Percentiles rank a stretch among this genome's conserved stretches.
These are phyloP conservation scores for Coleophora deauratella DNA, from an alignment of 2,888 invertebrate species.

Conservation along the genomic window DNA sequence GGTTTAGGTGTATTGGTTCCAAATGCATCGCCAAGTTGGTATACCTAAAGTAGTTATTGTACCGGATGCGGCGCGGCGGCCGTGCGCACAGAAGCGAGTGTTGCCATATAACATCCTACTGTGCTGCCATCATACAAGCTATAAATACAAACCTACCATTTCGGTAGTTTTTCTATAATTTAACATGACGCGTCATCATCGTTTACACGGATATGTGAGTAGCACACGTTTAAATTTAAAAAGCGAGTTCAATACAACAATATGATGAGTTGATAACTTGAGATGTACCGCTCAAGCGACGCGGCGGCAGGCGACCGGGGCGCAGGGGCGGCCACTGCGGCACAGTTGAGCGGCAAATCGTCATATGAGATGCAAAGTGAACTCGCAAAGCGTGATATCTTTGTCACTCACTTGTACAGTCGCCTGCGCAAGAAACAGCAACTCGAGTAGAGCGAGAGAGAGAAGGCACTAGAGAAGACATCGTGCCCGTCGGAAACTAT, in stretches of 20 bases:
- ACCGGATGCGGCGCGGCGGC: constrained; percentile 38
- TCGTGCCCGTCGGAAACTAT: constrained; percentile 18
- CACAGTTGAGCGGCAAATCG: no score
- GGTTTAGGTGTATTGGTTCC: not conserved
- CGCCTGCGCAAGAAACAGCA: constrained; percentile 18
- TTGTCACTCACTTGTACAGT: constrained; percentile 17
- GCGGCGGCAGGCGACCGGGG: no score
- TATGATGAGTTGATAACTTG: no score
- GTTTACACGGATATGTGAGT: constrained; percentile 7
- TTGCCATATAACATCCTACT: constrained; percentile 29
- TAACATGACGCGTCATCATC: not conserved
- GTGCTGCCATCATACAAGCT: constrained; percentile 29
- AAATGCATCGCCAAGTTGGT: constrained; percentile 46
- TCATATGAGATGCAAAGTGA: not conserved
- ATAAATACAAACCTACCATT: constrained; percentile 35
- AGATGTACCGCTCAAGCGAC: no score
- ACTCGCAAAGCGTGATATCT: not conserved
- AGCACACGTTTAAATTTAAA: no score
- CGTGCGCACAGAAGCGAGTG: constrained; percentile 35
- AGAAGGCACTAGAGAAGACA: constrained; percentile 49
- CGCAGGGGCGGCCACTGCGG: no score
- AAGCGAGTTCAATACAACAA: no score
- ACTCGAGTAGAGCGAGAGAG: constrained; percentile 16
- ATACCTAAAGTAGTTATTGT: constrained; percentile 53
- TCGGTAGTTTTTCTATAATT: constrained; percentile 28